Percentiles rank a stretch among this genome's conserved stretches.
Evolutionary conservation across 2,888 invertebrate species (phyloP).

Genomic region (Abscondita cerata): DNA sequence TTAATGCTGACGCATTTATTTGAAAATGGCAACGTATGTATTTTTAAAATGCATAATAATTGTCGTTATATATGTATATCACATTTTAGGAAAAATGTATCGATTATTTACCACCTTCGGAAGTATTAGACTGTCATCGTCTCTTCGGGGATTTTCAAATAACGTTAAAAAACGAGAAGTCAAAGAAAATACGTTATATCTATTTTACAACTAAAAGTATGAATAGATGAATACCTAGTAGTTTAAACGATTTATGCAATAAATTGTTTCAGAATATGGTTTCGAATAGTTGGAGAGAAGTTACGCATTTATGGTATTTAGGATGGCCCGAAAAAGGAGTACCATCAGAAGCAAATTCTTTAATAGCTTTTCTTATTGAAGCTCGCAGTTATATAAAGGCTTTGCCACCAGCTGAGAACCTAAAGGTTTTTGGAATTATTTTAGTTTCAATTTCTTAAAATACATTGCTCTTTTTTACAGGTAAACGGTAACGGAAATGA

Average conservation of each 20-base stretch:
- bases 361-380: slow-evolving; percentile 88
- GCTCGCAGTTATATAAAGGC: slow-evolving; percentile 68
- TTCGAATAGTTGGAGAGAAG: slow-evolving; percentile 84
- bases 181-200: slow-evolving; percentile 89
- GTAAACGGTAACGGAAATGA: neutral
- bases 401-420: slow-evolving; percentile 17
- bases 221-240: neutral
- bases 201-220: slow-evolving; percentile 78
- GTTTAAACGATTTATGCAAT: neutral
- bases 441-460: no score
- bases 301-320: slow-evolving; percentile 92
- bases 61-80: neutral
- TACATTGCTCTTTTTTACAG: slow-evolving; percentile 11
- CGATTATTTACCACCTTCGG: slow-evolving; percentile 90
- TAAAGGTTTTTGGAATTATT: slow-evolving; percentile 18
- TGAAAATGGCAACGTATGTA: slow-evolving; percentile 83
- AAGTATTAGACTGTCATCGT: slow-evolving; percentile 87
- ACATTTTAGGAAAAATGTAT: slow-evolving; percentile 82
- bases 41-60: neutral
- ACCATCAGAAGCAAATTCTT: slow-evolving; percentile 81
- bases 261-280: slow-evolving; percentile 67
- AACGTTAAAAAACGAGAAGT: slow-evolving; percentile 88
- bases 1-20: slow-evolving; percentile 90
- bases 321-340: slow-evolving; percentile 89
- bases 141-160: slow-evolving; percentile 89